These are phyloP conservation scores for Parotocinclus haroldoi DNA, from an alignment of 2,797 vertebrate genomes.

Conservation along the genomic window DNA sequence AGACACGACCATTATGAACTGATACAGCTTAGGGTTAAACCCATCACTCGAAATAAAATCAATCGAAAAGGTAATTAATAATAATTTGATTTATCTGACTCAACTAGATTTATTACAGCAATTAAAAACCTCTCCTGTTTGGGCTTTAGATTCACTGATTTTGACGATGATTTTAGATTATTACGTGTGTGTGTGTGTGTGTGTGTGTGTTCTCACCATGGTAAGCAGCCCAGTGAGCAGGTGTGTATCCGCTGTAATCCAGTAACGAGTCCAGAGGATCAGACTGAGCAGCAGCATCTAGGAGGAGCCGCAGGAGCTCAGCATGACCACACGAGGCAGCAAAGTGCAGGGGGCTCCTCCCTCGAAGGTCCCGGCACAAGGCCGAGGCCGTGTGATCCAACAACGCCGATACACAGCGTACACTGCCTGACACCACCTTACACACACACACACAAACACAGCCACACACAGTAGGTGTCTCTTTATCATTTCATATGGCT, in stretches of 20 bases:
- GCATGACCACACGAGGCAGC: constrained; percentile 88
- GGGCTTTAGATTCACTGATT: too few species aligned
- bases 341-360: constrained; percentile 90
- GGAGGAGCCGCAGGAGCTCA: constrained; percentile 79
- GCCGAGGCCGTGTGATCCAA: constrained; percentile 90
- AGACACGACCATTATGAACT: too few species aligned
- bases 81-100: too few species aligned
- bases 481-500: too few species aligned
- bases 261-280: constrained; percentile 88
- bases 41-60: too few species aligned
- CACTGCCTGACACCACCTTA: constrained; percentile 87
- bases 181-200: neutral
- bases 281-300: constrained; percentile 81
- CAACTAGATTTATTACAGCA: too few species aligned
- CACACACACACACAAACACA: constrained; percentile 16
- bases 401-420: constrained; percentile 87
- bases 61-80: too few species aligned
- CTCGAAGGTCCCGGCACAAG: constrained; percentile 88
- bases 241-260: constrained; percentile 93
- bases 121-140: too few species aligned
- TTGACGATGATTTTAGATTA: too few species aligned
- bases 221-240: constrained; percentile 96
- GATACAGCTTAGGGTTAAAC: too few species aligned
- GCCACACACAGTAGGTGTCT: too few species aligned
- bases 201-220: constrained; percentile 72